phyloP scores from a whole-genome alignment of 2,113 vertebrate species.

The Balaeniceps rex region DNA sequence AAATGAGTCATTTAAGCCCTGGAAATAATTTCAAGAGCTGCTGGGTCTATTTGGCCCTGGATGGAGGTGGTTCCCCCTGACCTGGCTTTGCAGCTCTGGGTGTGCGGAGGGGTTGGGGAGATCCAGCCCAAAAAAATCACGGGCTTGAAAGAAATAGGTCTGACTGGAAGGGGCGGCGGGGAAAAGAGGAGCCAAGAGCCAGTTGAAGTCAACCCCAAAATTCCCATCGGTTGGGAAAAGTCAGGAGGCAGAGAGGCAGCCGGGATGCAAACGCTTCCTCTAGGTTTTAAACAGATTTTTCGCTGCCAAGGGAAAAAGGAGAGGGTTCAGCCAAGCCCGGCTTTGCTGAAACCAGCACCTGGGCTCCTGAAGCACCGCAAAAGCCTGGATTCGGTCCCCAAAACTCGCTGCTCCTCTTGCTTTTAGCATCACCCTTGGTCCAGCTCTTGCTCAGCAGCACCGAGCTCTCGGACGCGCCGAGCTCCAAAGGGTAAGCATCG shows the following conservation, averaged over 20 bases:
- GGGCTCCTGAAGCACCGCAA: neutral
- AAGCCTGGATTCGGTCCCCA: neutral
- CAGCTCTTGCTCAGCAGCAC: neutral
- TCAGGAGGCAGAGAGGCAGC: neutral
- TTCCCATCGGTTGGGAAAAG: neutral
- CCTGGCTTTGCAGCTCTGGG: neutral
- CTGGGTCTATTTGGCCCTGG: neutral
- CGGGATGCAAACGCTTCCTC: rapidly evolving
- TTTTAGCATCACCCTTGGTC: neutral
- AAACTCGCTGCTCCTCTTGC: neutral
- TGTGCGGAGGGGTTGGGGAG: neutral
- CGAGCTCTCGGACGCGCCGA: rapidly evolving
- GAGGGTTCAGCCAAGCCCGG: neutral
- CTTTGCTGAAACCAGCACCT: neutral
- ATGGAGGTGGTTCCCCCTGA: neutral
- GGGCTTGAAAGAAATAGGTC: neutral
- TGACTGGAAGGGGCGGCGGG: neutral
- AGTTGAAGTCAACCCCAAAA: neutral
- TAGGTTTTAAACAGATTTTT: neutral
- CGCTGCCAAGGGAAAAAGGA: neutral
- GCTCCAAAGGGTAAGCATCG: neutral
- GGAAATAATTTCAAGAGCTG: neutral
- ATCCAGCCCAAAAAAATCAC: neutral
- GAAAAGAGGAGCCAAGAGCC: neutral
- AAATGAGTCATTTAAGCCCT: neutral